phyloP scores from a whole-genome alignment of 2,113 vertebrate species.

The Alectura lathami region DNA sequence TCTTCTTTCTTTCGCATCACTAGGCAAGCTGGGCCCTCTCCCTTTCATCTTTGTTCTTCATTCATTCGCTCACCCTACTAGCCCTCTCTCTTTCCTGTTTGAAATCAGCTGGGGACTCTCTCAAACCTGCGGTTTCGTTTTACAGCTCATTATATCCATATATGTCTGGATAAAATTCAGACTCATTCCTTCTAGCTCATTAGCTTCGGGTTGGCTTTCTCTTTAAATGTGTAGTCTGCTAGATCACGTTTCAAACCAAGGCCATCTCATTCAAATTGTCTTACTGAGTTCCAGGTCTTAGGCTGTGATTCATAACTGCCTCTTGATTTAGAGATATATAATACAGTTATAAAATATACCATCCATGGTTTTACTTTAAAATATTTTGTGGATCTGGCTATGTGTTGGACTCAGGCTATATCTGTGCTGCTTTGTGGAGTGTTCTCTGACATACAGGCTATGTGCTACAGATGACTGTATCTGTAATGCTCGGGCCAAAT shows the following conservation, averaged over 20 bases:
- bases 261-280: background rate
- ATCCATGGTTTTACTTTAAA: background rate
- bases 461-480: background rate
- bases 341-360: background rate
- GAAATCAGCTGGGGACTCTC: constrained; percentile 11
- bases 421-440: background rate
- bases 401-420: background rate
- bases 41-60: background rate
- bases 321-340: background rate
- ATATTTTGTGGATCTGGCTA: background rate
- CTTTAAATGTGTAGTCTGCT: background rate
- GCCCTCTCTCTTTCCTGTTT: background rate
- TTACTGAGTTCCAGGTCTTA: background rate
- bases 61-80: background rate
- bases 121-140: background rate
- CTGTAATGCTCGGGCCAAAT: background rate
- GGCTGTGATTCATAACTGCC: background rate
- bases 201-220: background rate
- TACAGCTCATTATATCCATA: background rate
- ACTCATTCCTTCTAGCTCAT: constrained; percentile 12
- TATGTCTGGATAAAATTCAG: background rate
- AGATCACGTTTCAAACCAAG: constrained; percentile 18
- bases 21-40: background rate
- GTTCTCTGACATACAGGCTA: background rate
- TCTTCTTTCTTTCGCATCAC: background rate